These are phyloP conservation scores for Oxyura jamaicensis DNA, from an alignment of 2,113 vertebrate genomes.

Conservation along the genomic window DNA sequence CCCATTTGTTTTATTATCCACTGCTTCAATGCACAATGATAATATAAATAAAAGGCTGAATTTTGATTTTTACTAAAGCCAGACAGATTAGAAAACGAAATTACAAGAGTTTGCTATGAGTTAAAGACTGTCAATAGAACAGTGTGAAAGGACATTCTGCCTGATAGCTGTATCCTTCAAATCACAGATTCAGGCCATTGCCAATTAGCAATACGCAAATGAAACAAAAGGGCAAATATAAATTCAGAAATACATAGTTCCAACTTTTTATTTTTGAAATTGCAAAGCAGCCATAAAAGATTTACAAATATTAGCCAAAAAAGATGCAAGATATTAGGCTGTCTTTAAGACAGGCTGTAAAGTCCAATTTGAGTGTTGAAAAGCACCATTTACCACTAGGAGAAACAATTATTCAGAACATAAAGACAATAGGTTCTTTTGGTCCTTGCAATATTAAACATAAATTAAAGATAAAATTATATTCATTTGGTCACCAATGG, in stretches of 20 bases:
- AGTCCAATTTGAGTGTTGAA: neutral
- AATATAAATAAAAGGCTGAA: constrained; percentile 44
- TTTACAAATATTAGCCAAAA: neutral
- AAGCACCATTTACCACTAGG: neutral
- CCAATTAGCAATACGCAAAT: neutral
- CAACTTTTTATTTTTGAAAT: neutral
- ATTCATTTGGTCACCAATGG: neutral
- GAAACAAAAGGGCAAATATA: neutral
- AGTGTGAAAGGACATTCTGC: neutral
- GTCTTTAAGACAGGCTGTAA: neutral
- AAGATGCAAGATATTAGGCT: rapidly evolving
- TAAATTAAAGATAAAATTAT: neutral
- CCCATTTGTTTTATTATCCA: constrained; percentile 54
- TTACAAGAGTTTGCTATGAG: neutral
- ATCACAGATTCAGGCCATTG: neutral
- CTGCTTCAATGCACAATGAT: constrained; percentile 31
- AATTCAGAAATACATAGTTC: neutral
- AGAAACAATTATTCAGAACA: neutral
- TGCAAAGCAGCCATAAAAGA: neutral
- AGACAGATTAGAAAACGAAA: constrained; percentile 36
- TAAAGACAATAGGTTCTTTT: neutral
- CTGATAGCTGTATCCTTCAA: neutral
- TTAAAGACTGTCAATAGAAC: neutral
- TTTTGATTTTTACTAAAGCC: neutral
- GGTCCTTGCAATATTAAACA: neutral